Percentiles rank a stretch among this genome's conserved stretches.
Conservation (phyloP, 2,888 invertebrate species). For the Diachrysia chrysitis region DNA sequence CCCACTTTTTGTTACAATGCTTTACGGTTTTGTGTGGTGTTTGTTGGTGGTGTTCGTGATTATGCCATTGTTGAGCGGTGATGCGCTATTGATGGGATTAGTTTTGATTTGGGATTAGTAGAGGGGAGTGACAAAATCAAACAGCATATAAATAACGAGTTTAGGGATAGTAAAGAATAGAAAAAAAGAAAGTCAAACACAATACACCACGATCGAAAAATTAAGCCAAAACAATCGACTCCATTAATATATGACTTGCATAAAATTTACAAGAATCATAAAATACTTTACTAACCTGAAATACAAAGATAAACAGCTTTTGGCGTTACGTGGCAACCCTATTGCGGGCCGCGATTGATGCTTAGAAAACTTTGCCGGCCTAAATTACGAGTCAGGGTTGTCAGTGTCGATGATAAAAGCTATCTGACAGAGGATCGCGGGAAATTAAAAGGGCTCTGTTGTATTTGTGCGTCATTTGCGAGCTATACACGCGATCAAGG, state of each 20-base stretch:
- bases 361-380: constrained; percentile 54
- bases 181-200: neutral
- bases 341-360: constrained; percentile 36
- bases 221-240: neutral
- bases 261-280: neutral
- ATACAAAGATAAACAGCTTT: neutral
- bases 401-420: constrained; percentile 65
- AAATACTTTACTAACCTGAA: neutral
- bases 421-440: constrained; percentile 61
- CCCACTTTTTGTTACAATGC: constrained; percentile 78
- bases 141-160: no score
- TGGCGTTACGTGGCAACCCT: constrained; percentile 34
- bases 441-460: constrained; percentile 69
- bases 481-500: constrained; percentile 66
- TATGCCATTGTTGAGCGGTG: neutral
- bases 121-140: neutral
- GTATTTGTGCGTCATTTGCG: constrained; percentile 71
- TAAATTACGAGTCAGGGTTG: constrained; percentile 60
- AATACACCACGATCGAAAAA: neutral
- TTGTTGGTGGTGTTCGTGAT: constrained; percentile 26
- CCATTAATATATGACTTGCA: constrained; percentile 4
- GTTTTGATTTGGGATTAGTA: neutral
- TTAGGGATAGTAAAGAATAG: no score
- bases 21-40: constrained; percentile 53
- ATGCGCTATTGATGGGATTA: neutral